Conservation (phyloP, 2,113 vertebrate species). For the Scatophagus argus region DNA sequence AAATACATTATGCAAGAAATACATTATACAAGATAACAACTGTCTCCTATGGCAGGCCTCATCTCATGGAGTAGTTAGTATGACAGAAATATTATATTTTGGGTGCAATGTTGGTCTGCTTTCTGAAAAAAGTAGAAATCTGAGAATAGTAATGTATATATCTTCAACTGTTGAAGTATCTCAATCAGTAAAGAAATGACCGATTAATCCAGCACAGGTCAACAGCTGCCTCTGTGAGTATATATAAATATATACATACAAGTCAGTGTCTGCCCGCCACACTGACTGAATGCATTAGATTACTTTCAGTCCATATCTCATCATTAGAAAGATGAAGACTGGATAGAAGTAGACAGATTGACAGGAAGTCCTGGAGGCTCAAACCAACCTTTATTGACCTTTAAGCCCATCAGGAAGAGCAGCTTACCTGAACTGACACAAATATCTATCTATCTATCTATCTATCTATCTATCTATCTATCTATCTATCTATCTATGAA, state of each 20-base stretch:
- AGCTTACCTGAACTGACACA: slow-evolving; percentile 11
- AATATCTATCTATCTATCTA: slow-evolving; percentile 3
- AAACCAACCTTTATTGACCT: slow-evolving; percentile 24
- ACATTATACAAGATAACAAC: no score
- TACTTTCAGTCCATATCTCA: slow-evolving; percentile 13
- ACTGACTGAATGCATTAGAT: slow-evolving; percentile 18
- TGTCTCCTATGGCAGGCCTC: no score
- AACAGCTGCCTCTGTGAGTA: background rate
- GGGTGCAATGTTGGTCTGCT: no score
- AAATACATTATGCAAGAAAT: no score
- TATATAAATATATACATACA: background rate
- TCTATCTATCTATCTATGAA: slow-evolving; percentile 30
- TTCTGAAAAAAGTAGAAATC: no score
- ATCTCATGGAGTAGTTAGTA: no score
- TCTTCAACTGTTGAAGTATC: background rate
- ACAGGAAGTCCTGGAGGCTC: slow-evolving; percentile 40
- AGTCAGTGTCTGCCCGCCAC: background rate
- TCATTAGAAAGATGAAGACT: slow-evolving; percentile 54
- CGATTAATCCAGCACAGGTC: background rate
- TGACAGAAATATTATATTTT: no score
- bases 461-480: slow-evolving; percentile 33
- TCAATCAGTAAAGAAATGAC: no score
- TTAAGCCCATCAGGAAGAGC: slow-evolving; percentile 14
- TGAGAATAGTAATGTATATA: no score
- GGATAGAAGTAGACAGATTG: slow-evolving; percentile 46